Conservation (phyloP, 2,888 invertebrate species). For the Hesperia comma region DNA sequence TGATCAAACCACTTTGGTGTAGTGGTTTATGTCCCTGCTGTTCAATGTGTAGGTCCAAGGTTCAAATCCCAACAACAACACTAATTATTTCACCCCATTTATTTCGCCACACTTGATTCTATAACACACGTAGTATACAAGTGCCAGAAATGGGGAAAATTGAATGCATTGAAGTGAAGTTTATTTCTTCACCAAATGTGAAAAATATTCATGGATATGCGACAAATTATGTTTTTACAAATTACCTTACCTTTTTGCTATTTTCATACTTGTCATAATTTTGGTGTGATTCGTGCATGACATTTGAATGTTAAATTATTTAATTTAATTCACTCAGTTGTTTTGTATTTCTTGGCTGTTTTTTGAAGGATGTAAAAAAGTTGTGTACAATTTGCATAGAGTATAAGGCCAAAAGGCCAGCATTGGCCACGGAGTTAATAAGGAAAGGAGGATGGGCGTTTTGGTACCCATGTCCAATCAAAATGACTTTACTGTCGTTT, state of each 20-base stretch:
- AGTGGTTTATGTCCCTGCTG: conserved; percentile 38
- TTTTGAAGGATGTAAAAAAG: too few species aligned
- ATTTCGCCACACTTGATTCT: conserved; percentile 79
- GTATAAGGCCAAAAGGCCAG: too few species aligned
- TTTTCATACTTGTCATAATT: background rate
- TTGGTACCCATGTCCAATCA: too few species aligned
- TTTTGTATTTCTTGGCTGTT: too few species aligned
- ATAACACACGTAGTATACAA: conserved; percentile 69
- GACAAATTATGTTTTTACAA: conserved; percentile 51
- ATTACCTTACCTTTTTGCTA: background rate
- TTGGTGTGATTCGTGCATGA: too few species aligned
- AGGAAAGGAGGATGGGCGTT: too few species aligned
- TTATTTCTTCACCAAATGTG: conserved; percentile 54
- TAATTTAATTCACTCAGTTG: too few species aligned
- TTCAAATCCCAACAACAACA: conserved; percentile 56
- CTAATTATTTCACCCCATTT: conserved; percentile 63
- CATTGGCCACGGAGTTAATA: too few species aligned
- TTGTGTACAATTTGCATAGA: too few species aligned
- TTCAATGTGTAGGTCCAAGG: conserved; percentile 45
- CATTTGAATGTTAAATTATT: too few species aligned
- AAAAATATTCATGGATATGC: conserved; percentile 66
- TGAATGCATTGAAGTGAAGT: conserved; percentile 67
- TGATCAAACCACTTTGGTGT: conserved; percentile 42
- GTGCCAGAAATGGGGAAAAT: conserved; percentile 75
- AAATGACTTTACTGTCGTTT: too few species aligned